These are phyloP conservation scores for Leguminivora glycinivorella DNA, from an alignment of 1,140 invertebrate genomes.

Conservation along the genomic window DNA sequence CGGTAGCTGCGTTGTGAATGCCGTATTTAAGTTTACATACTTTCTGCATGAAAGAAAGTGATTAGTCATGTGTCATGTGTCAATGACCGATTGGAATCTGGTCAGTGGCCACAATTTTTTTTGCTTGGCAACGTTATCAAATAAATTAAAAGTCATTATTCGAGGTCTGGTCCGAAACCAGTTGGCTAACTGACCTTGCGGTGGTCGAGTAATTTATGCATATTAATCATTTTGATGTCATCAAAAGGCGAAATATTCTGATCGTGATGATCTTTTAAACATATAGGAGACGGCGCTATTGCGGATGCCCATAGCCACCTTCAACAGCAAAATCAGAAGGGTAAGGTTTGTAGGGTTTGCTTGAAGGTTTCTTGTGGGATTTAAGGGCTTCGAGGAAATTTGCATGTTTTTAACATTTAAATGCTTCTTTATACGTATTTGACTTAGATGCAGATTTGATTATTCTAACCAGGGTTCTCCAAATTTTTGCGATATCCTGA, in stretches of 20 bases:
- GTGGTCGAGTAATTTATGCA: neutral
- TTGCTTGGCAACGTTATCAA: neutral
- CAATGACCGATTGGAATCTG: neutral
- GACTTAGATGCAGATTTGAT: too few species aligned
- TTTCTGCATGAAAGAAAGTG: neutral
- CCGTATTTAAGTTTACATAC: neutral
- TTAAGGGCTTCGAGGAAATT: too few species aligned
- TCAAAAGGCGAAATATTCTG: neutral
- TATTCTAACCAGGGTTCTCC: too few species aligned
- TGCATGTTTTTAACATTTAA: too few species aligned
- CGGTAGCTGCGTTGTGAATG: neutral
- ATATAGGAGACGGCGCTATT: too few species aligned
- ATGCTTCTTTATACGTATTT: too few species aligned
- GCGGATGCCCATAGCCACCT: too few species aligned
- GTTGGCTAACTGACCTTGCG: conserved; percentile 8
- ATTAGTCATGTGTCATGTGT: conserved; percentile 1
- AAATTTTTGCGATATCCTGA: too few species aligned
- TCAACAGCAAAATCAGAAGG: too few species aligned
- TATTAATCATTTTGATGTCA: neutral
- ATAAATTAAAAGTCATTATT: conserved; percentile 4
- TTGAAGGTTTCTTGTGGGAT: too few species aligned
- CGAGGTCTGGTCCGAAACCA: neutral
- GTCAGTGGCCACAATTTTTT: neutral
- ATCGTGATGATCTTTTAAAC: neutral
- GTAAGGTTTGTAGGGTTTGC: too few species aligned